These are phyloP conservation scores for Lagenorhynchus albirostris DNA, from an alignment of 2,113 vertebrate genomes.

Conservation along the genomic window DNA sequence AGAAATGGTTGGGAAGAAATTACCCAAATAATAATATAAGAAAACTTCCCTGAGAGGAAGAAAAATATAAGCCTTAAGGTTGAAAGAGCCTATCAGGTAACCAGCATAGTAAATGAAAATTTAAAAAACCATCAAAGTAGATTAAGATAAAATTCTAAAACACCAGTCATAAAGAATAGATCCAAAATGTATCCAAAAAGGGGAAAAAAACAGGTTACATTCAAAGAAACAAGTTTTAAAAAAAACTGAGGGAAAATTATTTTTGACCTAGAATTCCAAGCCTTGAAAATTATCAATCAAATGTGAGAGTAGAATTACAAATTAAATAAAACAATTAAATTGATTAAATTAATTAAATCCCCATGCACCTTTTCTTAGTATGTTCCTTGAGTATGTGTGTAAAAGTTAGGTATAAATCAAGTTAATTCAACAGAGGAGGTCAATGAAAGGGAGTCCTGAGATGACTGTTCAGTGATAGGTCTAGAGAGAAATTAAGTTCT, in stretches of 20 bases:
- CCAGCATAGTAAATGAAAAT: neutral
- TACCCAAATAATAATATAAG: neutral
- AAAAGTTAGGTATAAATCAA: neutral
- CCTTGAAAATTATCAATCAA: neutral
- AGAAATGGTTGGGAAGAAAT: neutral
- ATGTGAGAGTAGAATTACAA: neutral
- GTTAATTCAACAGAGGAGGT: neutral
- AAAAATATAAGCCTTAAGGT: neutral
- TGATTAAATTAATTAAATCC: neutral
- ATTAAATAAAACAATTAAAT: neutral
- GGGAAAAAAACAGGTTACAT: neutral
- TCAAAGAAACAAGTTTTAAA: neutral
- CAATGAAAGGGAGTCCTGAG: neutral
- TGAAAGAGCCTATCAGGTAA: neutral
- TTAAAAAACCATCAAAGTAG: neutral
- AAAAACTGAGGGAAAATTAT: neutral
- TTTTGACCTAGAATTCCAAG: neutral
- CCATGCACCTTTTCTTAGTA: neutral
- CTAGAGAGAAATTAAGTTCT: neutral
- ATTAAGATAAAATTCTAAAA: slow-evolving; percentile 21
- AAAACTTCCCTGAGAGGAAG: neutral
- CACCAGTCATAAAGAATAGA: neutral
- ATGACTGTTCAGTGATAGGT: neutral
- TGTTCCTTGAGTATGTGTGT: neutral
- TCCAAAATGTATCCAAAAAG: neutral